Evolutionary conservation across 2,888 invertebrate genomes (phyloP).

Genomic region (Brachyopa scutellaris): DNA sequence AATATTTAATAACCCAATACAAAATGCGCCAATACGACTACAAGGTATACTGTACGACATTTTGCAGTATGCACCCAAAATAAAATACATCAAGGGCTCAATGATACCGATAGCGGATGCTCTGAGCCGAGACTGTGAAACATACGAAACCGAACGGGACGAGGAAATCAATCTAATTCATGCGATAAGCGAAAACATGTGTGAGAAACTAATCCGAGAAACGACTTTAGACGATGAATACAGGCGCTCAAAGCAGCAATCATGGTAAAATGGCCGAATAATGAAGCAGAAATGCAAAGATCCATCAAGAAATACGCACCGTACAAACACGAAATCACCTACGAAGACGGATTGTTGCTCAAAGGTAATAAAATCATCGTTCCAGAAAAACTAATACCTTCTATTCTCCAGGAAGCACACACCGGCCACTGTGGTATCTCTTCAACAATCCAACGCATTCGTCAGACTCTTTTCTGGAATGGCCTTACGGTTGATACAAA

Average conservation of each 20-base stretch:
- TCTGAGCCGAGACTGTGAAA: too few relatives aligned
- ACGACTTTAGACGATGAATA: not conserved
- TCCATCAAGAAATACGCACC: conserved; percentile 4
- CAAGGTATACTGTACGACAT: conserved; percentile 74
- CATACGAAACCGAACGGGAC: too few relatives aligned
- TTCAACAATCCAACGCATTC: conserved; percentile 4
- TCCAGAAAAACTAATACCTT: not conserved
- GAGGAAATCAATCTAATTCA: too few relatives aligned
- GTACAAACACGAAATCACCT: conserved; percentile 19
- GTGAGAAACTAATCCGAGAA: not conserved
- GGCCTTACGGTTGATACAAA: not conserved
- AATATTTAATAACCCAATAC: conserved; percentile 76
- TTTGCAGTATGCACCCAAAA: too few relatives aligned
- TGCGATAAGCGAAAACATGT: not conserved
- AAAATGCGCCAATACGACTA: conserved; percentile 70
- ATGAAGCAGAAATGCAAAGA: not conserved
- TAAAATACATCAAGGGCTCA: too few relatives aligned
- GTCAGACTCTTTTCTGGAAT: conserved; percentile 22
- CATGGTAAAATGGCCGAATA: conserved; percentile 7
- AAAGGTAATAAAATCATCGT: conserved; percentile 1
- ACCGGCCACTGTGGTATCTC: conserved; percentile 1
- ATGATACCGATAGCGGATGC: too few relatives aligned
- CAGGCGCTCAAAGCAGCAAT: not conserved
- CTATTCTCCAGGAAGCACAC: not conserved
- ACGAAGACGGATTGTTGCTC: conserved; percentile 2